phyloP scores from a whole-genome alignment of 2,113 vertebrate species.

The Agelaius phoeniceus region DNA sequence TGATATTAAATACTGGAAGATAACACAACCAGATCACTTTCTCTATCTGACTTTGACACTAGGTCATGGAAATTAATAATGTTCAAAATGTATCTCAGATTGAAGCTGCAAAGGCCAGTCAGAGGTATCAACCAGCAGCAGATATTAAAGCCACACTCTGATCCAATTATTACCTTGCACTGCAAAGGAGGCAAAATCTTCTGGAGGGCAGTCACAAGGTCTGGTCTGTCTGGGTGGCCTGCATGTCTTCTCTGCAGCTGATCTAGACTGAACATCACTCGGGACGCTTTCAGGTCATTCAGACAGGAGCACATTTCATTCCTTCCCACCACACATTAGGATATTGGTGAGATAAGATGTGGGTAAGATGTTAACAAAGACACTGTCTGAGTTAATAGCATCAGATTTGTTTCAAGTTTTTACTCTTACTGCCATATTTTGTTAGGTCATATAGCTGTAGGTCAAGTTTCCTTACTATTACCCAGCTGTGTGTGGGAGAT shows the following conservation, averaged over 20 bases:
- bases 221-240: conserved; percentile 54
- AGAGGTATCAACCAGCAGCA: conserved; percentile 49
- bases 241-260: background rate
- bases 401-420: background rate
- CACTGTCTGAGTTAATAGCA: background rate
- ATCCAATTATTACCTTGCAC: conserved; percentile 49
- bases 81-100: conserved; percentile 28
- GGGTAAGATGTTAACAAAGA: background rate
- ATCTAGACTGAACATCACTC: background rate
- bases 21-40: conserved; percentile 44
- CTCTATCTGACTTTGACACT: conserved; percentile 41
- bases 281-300: background rate
- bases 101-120: conserved; percentile 19
- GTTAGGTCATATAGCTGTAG: background rate
- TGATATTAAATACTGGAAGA: conserved; percentile 48
- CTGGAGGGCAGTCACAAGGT: background rate
- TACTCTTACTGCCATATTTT: background rate
- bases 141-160: conserved; percentile 49
- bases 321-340: background rate
- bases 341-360: background rate
- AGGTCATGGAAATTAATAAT: conserved; percentile 49
- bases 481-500: background rate
- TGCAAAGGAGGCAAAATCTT: background rate
- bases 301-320: background rate
- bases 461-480: background rate